Evolutionary conservation across 2,888 invertebrate species (phyloP), one percentile per base, ranked within the genome.

Genomic region (Aspidiotus rigidus): DNA sequence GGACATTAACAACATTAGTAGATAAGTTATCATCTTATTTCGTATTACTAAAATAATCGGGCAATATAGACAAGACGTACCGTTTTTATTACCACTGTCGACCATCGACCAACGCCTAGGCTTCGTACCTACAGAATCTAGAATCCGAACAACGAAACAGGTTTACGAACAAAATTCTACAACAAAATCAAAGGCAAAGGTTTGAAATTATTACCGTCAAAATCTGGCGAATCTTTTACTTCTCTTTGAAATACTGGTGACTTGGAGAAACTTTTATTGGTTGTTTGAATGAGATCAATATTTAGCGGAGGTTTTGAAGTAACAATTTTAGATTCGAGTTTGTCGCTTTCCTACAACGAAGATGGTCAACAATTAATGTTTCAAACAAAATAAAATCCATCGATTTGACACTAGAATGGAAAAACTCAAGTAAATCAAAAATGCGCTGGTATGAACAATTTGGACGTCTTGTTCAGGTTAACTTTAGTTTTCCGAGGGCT

Each of bases 21-120:
- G n/a, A 49, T 11, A n/a, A 13, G 49, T 6, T n/a, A n/a, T n/a
- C 49, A 49, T 49, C n/a, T 49, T n/a, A 49, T n/a, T 49, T n/a
- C 49, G n/a, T 49, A 2, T 49, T 6, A 49, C 49, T 49, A 11
- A n/a, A 13, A 49, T 44, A 9, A 62, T 16, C 9, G 2, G 7
- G 7, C 16, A 41, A 11, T 13, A 17, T 1, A 8, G 10, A 57
- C 11, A 57, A 10, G n/a, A 55, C 41, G 15, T 55, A 64, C 64
- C 42, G 55, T 55, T 28, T 56, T 64, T 64, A 64, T 53, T 63
- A 63, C 56, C 64, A 55, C 41, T 56, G 53, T 64, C 64, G 16
- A 64, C 42, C 64, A 64, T 64, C 54, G 64, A 64, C 64, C 64
- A 64, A 15, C 64, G 54, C 56, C 64, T 55, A 15, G 64, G 64